Percentiles rank a stretch among this genome's conserved stretches.
These are phyloP conservation scores for Lepidurus arcticus DNA, from an alignment of 1,140 invertebrate genomes.

Conservation along the genomic window DNA sequence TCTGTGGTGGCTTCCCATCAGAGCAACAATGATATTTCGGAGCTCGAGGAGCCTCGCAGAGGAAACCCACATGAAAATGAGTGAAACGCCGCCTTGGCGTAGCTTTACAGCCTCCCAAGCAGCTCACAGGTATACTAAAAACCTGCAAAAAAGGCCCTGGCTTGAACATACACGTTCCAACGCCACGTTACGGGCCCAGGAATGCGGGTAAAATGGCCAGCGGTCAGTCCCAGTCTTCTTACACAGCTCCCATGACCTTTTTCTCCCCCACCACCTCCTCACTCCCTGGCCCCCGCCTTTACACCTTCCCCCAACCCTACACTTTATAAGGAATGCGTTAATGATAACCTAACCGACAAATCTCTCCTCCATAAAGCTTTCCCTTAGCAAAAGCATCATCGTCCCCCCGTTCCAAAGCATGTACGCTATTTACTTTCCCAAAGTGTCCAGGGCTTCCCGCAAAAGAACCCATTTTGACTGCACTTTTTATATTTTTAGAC, in stretches of 20 bases:
- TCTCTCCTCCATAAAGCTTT: constrained; percentile 15
- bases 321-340: constrained; percentile 11
- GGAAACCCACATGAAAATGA: neutral
- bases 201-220: constrained; percentile 19
- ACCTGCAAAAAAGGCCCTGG: neutral
- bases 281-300: neutral
- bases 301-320: neutral
- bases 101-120: constrained; percentile 5
- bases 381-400: neutral
- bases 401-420: no score
- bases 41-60: neutral
- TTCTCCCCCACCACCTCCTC: neutral
- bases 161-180: neutral
- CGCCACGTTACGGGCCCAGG: neutral
- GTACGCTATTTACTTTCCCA: neutral
- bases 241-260: neutral
- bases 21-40: neutral
- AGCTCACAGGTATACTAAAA: constrained; percentile 2
- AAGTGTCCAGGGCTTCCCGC: neutral
- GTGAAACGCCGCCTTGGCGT: neutral
- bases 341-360: constrained; percentile 3
- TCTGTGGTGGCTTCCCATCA: no score
- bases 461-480: neutral
- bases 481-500: neutral
- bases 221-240: neutral